A percentile compares a stretch with the other conserved stretches of the same genome.
Evolutionary conservation across 64 coral and sea anemone genomes (phyloP).

Genomic region (Platygyra sinensis): DNA sequence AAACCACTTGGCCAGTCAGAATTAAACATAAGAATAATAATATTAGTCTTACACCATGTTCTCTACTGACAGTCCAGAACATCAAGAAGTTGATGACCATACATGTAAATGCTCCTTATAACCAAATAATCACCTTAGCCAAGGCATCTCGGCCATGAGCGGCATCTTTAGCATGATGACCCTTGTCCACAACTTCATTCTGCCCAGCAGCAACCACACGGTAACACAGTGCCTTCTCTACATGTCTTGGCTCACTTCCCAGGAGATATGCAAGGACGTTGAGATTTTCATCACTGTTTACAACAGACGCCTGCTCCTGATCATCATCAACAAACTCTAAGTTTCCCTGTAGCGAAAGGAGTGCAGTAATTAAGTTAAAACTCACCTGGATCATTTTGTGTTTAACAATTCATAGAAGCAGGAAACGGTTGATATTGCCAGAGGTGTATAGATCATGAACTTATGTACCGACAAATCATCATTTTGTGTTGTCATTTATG

Average conservation of each 20-base stretch:
- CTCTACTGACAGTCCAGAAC: no score
- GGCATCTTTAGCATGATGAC: constrained; percentile 85
- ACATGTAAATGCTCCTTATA: not conserved
- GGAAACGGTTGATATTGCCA: no score
- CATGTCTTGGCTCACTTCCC: constrained; percentile 46
- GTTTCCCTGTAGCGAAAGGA: constrained; percentile 64
- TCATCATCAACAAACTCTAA: constrained; percentile 80
- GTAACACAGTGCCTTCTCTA: constrained; percentile 86
- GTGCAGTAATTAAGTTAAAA: not conserved
- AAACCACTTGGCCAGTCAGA: no score
- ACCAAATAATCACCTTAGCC: constrained; percentile 68
- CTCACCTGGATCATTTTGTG: no score
- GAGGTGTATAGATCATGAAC: no score
- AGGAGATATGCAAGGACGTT: constrained; percentile 72
- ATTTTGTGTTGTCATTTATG: no score
- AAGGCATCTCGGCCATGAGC: constrained; percentile 89
- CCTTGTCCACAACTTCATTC: constrained; percentile 91
- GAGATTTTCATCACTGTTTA: constrained; percentile 71
- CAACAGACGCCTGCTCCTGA: constrained; percentile 71
- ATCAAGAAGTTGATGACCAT: no score
- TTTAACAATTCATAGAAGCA: no score
- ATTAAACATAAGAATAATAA: no score
- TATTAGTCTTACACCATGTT: no score
- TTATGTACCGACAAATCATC: no score
- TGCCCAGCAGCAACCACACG: constrained; percentile 81